Base-by-base conservation (phyloP, 1,140 invertebrate species). In the Metaphire vulgaris region DNA sequence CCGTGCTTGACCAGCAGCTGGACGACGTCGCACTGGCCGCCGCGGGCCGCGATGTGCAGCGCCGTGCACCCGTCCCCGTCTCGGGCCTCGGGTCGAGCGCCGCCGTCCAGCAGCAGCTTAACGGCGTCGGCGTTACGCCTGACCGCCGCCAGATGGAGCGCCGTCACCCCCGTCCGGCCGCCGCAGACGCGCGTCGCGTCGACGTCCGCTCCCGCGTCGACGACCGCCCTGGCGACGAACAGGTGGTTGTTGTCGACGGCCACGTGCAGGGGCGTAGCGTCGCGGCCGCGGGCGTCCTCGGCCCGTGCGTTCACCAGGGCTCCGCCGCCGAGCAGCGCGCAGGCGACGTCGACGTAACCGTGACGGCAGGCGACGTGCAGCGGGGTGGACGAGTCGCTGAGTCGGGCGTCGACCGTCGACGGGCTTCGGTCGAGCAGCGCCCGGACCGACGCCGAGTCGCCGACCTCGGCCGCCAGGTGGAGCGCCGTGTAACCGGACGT, bases 241-340 rank as follows among this genome's bases (percentile, higher is more conserved):
- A 87, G 85, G 82, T 93, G 90, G 0, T 93, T 93, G 83, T 92
- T 89, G 81, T 94, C 92, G 1, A 92, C 90, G 75, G 92, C 91
- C 28, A 94, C 87, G 85, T 95, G 93, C 1, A 96, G 83, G 0
- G 93, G 89, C 30, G 92, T 93, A 28, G 81, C 33, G 14, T 81
- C 80, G 0, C 78, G 78, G 72, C 64, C 67, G 15, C 34, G 34
- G 21, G 32, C 64, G 28, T 32, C 66, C n/a, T 6, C 41, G n/a
- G 26, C 29, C 65, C 71, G 67, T n/a, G 81, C 28, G 29, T 74
- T 33, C 33, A 77, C 79, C 16, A 77, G 77, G n/a, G 67, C 66
- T 6, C 41, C 41, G 6, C 41, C 6, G 16, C 71, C 64, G n/a
- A 82, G 69, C 29, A 82, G 72, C 6, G 77, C 26, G 12, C 74